A percentile compares a stretch with the other conserved stretches of the same genome.
phyloP scores from a whole-genome alignment of 2,113 vertebrate genomes.

The Microcebus tavaratra region DNA sequence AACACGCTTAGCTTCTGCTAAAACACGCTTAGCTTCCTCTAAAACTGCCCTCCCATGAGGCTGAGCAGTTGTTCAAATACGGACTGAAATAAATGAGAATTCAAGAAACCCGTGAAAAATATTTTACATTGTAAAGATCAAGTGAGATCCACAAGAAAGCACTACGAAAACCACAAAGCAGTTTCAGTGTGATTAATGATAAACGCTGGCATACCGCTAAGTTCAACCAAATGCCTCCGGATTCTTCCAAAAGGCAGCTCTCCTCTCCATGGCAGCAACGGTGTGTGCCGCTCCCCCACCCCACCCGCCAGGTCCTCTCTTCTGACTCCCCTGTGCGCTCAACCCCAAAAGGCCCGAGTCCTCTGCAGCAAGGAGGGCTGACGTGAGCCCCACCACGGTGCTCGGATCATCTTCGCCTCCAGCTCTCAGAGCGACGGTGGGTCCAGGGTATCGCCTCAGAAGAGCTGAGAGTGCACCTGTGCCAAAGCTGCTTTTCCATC shows the following conservation, averaged over 20 bases:
- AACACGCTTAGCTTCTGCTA: too few relatives aligned
- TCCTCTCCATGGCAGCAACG: background rate
- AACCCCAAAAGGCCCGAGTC: background rate
- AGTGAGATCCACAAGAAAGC: background rate
- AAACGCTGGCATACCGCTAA: background rate
- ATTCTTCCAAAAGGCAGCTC: background rate
- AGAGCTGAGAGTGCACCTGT: background rate
- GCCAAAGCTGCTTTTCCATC: background rate
- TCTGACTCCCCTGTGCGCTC: background rate
- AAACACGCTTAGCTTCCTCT: background rate
- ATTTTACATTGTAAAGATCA: background rate
- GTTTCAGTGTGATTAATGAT: background rate
- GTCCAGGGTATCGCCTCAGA: background rate
- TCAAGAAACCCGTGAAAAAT: background rate
- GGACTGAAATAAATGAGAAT: background rate
- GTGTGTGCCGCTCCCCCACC: too few relatives aligned
- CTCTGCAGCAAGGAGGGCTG: background rate
- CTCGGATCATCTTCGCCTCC: background rate
- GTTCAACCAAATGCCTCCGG: background rate
- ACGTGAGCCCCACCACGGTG: fast-evolving
- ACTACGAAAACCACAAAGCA: background rate
- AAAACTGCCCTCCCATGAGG: background rate
- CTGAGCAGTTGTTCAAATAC: background rate
- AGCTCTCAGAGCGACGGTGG: background rate
- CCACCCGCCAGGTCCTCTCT: background rate